phyloP scores from a whole-genome alignment of 1,140 invertebrate species.

The Cephus cinctus region DNA sequence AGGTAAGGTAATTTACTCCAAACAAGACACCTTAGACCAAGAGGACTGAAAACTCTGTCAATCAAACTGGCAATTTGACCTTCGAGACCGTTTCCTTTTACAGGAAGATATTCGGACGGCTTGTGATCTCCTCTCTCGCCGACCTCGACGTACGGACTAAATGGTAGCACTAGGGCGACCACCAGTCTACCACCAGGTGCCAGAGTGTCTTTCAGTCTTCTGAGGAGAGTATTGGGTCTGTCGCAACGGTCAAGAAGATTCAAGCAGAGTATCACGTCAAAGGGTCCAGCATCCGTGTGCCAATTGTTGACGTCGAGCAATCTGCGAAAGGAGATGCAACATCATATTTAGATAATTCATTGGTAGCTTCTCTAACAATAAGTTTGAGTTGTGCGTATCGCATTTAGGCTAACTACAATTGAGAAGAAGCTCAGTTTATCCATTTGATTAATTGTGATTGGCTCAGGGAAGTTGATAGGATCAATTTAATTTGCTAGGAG shows the following conservation, averaged over 20 bases:
- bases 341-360: neutral
- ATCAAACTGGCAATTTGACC: constrained; percentile 74
- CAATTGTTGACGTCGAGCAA: constrained; percentile 76
- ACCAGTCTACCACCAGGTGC: constrained; percentile 69
- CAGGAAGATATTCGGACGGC: constrained; percentile 69
- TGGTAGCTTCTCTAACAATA: neutral
- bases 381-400: neutral
- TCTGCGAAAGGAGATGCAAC: constrained; percentile 55
- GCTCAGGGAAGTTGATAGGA: too few species aligned
- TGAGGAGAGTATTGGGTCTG: constrained; percentile 72
- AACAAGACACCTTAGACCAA: constrained; percentile 69
- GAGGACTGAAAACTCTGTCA: constrained; percentile 67
- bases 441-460: too few species aligned
- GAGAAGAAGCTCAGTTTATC: too few species aligned
- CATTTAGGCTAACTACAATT: too few species aligned
- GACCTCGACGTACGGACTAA: constrained; percentile 87
- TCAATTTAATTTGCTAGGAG: too few species aligned
- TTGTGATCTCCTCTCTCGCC: constrained; percentile 66
- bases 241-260: constrained; percentile 91
- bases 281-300: constrained; percentile 60
- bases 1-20: constrained; percentile 90
- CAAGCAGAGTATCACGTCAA: constrained; percentile 81
- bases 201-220: constrained; percentile 66
- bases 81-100: constrained; percentile 73
- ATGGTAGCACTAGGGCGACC: constrained; percentile 84